phyloP scores from a whole-genome alignment of 2,888 invertebrate genomes.

The Mythimna pallens region DNA sequence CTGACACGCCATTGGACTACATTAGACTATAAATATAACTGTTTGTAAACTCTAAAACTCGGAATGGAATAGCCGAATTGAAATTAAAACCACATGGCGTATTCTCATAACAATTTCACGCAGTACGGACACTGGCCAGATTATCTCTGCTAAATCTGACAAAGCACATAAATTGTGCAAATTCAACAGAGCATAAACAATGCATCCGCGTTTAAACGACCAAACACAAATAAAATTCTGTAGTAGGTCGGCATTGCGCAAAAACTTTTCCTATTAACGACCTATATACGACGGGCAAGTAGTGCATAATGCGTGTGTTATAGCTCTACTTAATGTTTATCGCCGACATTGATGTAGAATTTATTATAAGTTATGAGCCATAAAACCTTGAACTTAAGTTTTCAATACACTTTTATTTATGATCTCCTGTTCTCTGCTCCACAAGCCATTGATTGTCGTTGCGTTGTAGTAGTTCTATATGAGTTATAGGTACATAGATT shows the following conservation, averaged over 20 bases:
- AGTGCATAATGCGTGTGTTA: conserved; percentile 75
- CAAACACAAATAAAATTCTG: conserved; percentile 63
- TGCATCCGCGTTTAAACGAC: conserved; percentile 65
- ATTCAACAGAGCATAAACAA: conserved; percentile 69
- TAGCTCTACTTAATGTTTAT: conserved; percentile 70
- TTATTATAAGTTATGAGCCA: conserved; percentile 57
- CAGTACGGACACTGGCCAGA: conserved; percentile 66
- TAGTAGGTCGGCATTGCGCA: conserved; percentile 71
- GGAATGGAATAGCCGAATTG: conserved; percentile 58
- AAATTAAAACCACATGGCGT: conserved; percentile 67
- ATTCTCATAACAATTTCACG: conserved; percentile 73
- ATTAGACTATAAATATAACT: conserved; percentile 59
- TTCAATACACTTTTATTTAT: conserved; percentile 57
- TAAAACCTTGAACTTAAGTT: conserved; percentile 59
- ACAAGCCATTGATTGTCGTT: conserved; percentile 23
- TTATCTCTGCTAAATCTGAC: conserved; percentile 71
- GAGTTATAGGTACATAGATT: background rate
- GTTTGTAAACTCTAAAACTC: conserved; percentile 47
- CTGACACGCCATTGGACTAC: conserved; percentile 52
- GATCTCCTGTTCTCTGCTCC: conserved; percentile 23
- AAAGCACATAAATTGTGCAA: conserved; percentile 69
- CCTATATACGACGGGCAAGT: conserved; percentile 71
- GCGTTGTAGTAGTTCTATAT: conserved; percentile 3
- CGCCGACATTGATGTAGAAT: conserved; percentile 52
- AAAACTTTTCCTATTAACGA: conserved; percentile 80